phyloP scores from a whole-genome alignment of 1,140 invertebrate genomes.

The Drosophila pachea region DNA sequence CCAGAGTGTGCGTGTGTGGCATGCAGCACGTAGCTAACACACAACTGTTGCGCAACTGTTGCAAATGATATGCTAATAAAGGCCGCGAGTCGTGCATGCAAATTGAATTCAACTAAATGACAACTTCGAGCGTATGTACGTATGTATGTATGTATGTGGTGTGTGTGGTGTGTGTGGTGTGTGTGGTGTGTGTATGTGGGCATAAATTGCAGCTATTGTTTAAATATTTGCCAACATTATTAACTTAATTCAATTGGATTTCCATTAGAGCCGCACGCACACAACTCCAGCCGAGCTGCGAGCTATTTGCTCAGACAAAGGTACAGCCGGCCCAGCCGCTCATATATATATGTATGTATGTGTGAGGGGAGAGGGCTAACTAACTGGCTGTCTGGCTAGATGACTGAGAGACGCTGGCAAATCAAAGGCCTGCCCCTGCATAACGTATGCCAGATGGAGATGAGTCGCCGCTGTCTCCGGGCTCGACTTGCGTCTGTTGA shows the following conservation, averaged over 20 bases:
- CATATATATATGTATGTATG: not conserved
- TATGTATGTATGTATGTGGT: constrained; percentile 19
- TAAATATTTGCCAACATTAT: constrained; percentile 79
- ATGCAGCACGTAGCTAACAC: constrained; percentile 31
- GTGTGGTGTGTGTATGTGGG: constrained; percentile 28
- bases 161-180: constrained; percentile 27
- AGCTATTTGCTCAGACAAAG: constrained; percentile 59
- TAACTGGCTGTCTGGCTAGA: constrained; percentile 4
- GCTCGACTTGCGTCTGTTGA: constrained; percentile 61
- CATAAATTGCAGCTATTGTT: constrained; percentile 76
- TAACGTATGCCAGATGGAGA: constrained; percentile 57
- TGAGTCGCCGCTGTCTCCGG: constrained; percentile 17
- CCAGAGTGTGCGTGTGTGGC: constrained; percentile 16
- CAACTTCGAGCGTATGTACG: no score
- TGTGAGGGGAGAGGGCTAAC: no score
- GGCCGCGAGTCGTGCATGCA: constrained; percentile 35
- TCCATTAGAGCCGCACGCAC: constrained; percentile 66
- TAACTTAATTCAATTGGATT: constrained; percentile 79
- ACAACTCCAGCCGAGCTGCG: constrained; percentile 23
- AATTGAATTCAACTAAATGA: constrained; percentile 65
- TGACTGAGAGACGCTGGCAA: constrained; percentile 22
- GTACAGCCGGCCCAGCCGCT: constrained; percentile 19
- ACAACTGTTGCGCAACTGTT: constrained; percentile 36
- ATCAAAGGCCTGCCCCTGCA: constrained; percentile 62
- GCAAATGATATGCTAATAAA: constrained; percentile 51